Evolutionary conservation across 1,140 invertebrate species (phyloP), one percentile per base, ranked within the genome.

Genomic region (Ips nitidus): DNA sequence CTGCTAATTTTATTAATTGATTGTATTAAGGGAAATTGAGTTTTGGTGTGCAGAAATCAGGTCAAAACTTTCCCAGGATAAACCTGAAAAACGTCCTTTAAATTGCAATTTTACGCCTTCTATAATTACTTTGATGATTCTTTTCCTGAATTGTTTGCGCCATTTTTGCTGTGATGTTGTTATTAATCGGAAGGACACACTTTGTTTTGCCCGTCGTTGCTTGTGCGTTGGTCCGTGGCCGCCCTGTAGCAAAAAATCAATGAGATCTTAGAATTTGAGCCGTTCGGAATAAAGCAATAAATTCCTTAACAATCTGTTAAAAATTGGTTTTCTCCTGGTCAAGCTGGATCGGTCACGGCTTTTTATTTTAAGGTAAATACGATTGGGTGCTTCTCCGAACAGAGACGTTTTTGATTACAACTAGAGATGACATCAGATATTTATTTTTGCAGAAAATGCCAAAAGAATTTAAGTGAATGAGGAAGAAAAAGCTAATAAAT

Each of bases 281-380:
- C 47, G 56, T 37, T 36, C 52, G 50, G 59, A 69, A 69, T 69
- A 47, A 69, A 69, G 66, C 55, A 69, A 69, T 69, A 69, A 61
- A 62, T 62, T 62, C 59, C 58, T 55, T 69, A 69, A 69, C 66
- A 62, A 69, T 62, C 58, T 62, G 59, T 69, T 69, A 61, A 69
- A 69, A 69, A 69, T 69, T 57, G 59, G 58, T 62, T 69, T 69
- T 69, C 38, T 62, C 8, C 36, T 62, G 66, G 66, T 62, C 52
- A 69, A 61, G 66, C 47, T 69, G 56, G 58, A 69, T 69, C 41
- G 58, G 59, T 43, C 42, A 61, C 40, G 58, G 43, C 65, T 59
- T 67, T 60, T 67, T 67, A 67, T 67, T 50, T 22, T 52, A 59
- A 67, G 65, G 52, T 67, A 67, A 67, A 67, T 67, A 67, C 42